These are phyloP conservation scores for Sepiola atlantica DNA, from an alignment of 2,888 invertebrate genomes.

Conservation along the genomic window DNA sequence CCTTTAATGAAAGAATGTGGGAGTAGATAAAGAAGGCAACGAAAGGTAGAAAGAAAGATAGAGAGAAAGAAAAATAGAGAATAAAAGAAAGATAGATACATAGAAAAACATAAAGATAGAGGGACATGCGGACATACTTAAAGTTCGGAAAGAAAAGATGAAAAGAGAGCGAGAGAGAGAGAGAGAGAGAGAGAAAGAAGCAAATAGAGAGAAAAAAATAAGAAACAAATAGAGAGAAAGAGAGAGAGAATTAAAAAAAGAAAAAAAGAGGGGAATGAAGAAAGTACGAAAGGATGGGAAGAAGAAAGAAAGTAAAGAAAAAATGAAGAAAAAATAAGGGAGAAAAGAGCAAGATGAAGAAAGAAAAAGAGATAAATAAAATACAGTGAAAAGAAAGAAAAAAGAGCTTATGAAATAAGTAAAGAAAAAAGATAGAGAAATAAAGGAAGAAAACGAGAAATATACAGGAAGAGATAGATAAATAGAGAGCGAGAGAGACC, in stretches of 20 bases:
- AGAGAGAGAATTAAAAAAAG: background rate
- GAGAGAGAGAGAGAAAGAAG: background rate
- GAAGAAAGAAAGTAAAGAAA: background rate
- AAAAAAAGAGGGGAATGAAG: background rate
- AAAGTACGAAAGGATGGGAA: background rate
- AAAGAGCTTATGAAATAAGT: background rate
- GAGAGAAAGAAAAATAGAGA: background rate
- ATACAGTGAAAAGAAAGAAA: too few species aligned
- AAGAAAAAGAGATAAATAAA: background rate
- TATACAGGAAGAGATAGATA: too few species aligned
- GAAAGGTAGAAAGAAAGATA: background rate
- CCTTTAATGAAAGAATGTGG: background rate
- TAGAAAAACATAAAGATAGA: background rate
- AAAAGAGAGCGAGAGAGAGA: background rate
- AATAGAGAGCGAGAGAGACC: too few species aligned
- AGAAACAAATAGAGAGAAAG: background rate
- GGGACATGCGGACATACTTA: too few species aligned
- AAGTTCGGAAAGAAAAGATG: background rate
- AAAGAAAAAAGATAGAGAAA: background rate
- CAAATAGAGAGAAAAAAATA: background rate
- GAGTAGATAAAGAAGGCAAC: background rate
- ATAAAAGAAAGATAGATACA: background rate
- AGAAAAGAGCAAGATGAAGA: background rate
- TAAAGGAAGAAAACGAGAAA: too few species aligned
- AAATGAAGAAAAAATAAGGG: background rate